These are phyloP conservation scores for Mesochorus sp. DNA, from an alignment of 2,888 invertebrate species.

Conservation along the genomic window DNA sequence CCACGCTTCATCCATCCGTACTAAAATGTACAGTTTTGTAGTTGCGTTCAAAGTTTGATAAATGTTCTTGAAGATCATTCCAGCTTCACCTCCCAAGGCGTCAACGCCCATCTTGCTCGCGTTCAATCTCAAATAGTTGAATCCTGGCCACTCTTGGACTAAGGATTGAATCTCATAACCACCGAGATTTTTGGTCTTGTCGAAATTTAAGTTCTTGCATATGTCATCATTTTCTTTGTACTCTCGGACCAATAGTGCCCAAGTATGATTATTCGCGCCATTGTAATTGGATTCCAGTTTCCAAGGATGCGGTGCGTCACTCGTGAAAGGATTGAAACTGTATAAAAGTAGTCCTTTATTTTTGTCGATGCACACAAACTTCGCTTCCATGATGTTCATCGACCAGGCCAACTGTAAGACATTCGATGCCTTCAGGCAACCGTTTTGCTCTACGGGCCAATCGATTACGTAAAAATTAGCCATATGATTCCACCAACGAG, in stretches of 20 bases:
- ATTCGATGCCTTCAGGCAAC: constrained; percentile 46
- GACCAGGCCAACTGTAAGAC: constrained; percentile 55
- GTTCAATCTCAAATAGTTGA: background rate
- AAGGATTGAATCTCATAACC: background rate
- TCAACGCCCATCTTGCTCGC: background rate
- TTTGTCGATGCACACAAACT: constrained; percentile 54
- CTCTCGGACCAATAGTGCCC: background rate
- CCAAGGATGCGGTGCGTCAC: constrained; percentile 52
- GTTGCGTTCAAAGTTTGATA: background rate
- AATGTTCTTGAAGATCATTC: background rate
- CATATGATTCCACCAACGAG: constrained; percentile 61
- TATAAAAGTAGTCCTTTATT: constrained; percentile 33
- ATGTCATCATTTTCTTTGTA: background rate
- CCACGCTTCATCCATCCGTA: background rate
- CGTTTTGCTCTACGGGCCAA: background rate
- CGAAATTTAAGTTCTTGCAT: background rate
- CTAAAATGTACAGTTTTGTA: background rate
- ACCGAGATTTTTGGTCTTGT: background rate
- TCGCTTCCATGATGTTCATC: constrained; percentile 45
- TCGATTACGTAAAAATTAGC: constrained; percentile 52
- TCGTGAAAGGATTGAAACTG: constrained; percentile 61
- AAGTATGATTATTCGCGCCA: background rate
- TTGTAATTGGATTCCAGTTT: background rate
- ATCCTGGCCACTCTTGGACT: too few relatives aligned
- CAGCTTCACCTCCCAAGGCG: background rate